Conservation (phyloP, 2,888 invertebrate species). For the Tanaodytes sp. region DNA sequence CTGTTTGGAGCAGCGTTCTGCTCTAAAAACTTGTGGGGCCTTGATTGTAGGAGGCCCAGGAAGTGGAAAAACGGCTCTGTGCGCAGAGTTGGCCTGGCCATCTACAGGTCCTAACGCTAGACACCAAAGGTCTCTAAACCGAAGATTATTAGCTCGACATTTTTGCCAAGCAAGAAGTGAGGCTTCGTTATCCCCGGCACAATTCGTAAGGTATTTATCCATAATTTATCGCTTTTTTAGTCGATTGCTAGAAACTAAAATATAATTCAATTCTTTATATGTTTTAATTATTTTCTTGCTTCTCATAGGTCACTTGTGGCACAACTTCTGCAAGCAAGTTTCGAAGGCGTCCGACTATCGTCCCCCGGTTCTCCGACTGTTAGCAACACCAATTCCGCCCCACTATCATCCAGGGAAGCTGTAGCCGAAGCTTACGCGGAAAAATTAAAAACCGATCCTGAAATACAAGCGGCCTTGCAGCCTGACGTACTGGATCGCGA, state of each 20-base stretch:
- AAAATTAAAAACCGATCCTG: constrained; percentile 83
- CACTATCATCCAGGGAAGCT: constrained; percentile 77
- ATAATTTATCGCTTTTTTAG: too few relatives aligned
- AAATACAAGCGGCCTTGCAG: constrained; percentile 85
- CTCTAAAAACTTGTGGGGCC: constrained; percentile 89
- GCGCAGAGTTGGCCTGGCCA: constrained; percentile 85
- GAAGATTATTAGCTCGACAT: constrained; percentile 88
- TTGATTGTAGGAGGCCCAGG: constrained; percentile 93
- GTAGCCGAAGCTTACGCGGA: constrained; percentile 88
- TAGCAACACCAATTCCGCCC: constrained; percentile 73
- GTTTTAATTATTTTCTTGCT: too few relatives aligned
- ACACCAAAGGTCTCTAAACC: constrained; percentile 82
- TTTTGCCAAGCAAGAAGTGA: constrained; percentile 90
- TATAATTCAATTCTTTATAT: not conserved
- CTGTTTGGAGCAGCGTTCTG: constrained; percentile 90
- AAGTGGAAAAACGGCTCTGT: constrained; percentile 93
- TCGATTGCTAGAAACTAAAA: not conserved
- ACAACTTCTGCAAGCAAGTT: constrained; percentile 81
- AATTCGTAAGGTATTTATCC: constrained; percentile 80
- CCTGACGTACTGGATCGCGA: constrained; percentile 88
- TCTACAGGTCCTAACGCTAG: constrained; percentile 79
- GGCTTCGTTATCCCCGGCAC: constrained; percentile 86
- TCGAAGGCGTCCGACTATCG: constrained; percentile 65
- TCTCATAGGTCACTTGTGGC: constrained; percentile 79
- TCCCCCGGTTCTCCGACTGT: constrained; percentile 66